These are phyloP conservation scores for Sebastes steindachneri DNA, from an alignment of 2,797 vertebrate genomes.

Conservation along the genomic window DNA sequence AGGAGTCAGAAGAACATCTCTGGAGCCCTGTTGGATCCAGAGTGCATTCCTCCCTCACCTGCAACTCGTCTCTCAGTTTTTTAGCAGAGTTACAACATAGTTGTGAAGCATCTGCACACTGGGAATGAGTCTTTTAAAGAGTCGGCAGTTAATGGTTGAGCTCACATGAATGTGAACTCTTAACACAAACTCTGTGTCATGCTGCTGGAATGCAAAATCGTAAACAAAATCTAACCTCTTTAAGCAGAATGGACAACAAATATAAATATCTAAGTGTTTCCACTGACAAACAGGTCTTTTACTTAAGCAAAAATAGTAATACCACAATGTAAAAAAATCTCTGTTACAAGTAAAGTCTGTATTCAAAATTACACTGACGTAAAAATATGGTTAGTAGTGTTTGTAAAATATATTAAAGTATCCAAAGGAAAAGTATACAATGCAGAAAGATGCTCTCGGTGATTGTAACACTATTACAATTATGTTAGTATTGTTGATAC, in stretches of 20 bases:
- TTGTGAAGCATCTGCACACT: conserved; percentile 14
- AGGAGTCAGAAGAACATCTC: conserved; percentile 8
- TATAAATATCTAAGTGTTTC: background rate
- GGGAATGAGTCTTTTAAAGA: background rate
- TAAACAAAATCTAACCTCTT: conserved; percentile 28
- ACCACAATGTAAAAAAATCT: background rate
- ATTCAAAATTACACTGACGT: background rate
- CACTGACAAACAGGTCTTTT: background rate
- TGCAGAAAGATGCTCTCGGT: background rate
- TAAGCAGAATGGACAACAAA: background rate
- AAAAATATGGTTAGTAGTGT: background rate
- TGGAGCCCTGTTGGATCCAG: background rate
- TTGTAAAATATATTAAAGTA: conserved; percentile 1
- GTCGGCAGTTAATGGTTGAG: background rate
- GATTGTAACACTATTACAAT: background rate
- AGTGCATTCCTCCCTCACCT: conserved; percentile 51
- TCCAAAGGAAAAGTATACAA: conserved; percentile 3
- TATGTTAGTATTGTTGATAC: background rate
- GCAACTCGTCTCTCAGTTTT: conserved; percentile 28
- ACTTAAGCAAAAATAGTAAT: conserved; percentile 1
- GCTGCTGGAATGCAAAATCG: conserved; percentile 12
- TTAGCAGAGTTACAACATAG: conserved; percentile 17
- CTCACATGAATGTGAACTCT: conserved; percentile 5
- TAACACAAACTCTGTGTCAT: background rate
- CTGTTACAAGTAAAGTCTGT: background rate